Base-by-base conservation (phyloP, 1,140 invertebrate species). In the Cryptotermes secundus region DNA sequence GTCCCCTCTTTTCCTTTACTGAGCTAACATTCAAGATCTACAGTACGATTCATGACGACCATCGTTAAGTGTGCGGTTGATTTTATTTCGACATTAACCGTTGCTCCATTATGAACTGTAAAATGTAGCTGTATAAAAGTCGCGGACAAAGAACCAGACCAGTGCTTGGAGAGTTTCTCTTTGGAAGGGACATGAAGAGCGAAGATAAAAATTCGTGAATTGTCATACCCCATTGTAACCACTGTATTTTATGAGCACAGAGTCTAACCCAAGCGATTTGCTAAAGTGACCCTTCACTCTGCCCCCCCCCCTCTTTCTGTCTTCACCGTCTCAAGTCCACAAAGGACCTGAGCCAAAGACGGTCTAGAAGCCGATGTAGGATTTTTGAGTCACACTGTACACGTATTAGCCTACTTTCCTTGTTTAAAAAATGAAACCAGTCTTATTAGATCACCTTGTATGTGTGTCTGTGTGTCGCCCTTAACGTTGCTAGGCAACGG, bases 201-300 rank as follows among this genome's bases (percentile, higher is more conserved):
- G n/a, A 7, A 72, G 59, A 72, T 72, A 72, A 72, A 72, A 72
- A 72, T 72, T 72, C 31, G 26, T 72, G 59, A n/a, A 72, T 72
- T 1, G 59, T 31, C n/a, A 16, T 31, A 14, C 59, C 31, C 59
- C 59, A 72, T 31, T 72, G 59, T 72, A 49, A 49, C 45, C 45
- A 49, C 45, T 49, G 45, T 49, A 22, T 49, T n/a, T n/a, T 49
- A 72, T 72, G 59, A 31, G 26, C 16, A 4, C 14, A 10, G 26
- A 72, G 59, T 72, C n/a, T 72, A 26, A 9, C 59, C 26, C 26
- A 72, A n/a, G 59, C 59, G 59, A 72, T 72, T 72, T 72, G 59
- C 59, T 72, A 72, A 49, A 49, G 59, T 72, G 59, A 72, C 59
- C 59, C 59, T 7, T 72, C 59, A 72, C n/a, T 31, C 59, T 72